These are phyloP conservation scores for Chelonia mydas DNA, from an alignment of 2,797 vertebrate species.

Conservation along the genomic window DNA sequence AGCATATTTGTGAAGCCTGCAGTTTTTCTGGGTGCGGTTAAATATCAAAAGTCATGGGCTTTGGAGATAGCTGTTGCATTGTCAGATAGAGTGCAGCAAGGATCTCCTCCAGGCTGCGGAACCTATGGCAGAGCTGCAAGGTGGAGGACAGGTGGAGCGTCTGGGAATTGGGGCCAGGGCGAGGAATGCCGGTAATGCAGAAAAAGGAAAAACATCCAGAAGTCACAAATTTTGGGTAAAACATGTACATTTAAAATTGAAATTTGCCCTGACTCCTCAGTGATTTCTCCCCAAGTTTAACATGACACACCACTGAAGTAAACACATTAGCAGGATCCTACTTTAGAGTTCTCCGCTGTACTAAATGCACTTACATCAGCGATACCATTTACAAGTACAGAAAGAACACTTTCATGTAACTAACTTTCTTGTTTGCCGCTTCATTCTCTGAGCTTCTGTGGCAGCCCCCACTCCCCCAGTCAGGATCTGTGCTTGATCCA, in stretches of 20 bases:
- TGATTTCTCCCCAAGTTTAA: not conserved
- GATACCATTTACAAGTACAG: not conserved
- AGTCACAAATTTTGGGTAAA: not conserved
- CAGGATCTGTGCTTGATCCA: too few relatives aligned
- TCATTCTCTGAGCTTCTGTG: too few relatives aligned
- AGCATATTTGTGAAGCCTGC: not conserved
- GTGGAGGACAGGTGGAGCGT: not conserved
- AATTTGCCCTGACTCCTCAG: slow-evolving; percentile 3
- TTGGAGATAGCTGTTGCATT: not conserved
- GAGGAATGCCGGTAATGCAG: too few relatives aligned
- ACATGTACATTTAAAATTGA: not conserved
- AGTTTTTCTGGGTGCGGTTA: not conserved
- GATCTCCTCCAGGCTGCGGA: too few relatives aligned
- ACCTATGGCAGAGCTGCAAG: too few relatives aligned
- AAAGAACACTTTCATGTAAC: too few relatives aligned
- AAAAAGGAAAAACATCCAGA: not conserved
- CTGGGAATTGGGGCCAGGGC: not conserved
- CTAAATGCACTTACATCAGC: not conserved
- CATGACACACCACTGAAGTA: not conserved
- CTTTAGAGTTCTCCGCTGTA: not conserved
- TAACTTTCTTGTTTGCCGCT: too few relatives aligned
- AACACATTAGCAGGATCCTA: not conserved
- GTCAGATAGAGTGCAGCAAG: not conserved
- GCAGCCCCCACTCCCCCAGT: too few relatives aligned
- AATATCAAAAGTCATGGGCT: not conserved